Percentiles rank a stretch among this genome's conserved stretches.
Conservation (phyloP, 1,140 invertebrate genomes). For the Planococcus citri region DNA sequence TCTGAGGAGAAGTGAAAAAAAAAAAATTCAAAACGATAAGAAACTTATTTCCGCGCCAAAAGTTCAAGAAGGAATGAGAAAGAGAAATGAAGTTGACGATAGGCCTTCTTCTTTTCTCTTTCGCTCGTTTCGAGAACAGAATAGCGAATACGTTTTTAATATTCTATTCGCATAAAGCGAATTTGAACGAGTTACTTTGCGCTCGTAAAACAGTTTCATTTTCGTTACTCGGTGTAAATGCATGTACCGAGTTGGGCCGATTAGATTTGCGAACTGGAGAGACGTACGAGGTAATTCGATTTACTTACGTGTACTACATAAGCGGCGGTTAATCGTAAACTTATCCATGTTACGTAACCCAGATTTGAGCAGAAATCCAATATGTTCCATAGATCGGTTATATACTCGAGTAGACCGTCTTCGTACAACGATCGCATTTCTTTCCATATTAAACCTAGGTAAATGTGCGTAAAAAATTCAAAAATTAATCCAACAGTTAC, state of each 20-base stretch:
- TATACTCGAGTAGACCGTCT: conserved; percentile 73
- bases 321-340: conserved; percentile 59
- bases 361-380: conserved; percentile 90
- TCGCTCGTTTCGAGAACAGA: not conserved
- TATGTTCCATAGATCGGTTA: conserved; percentile 92
- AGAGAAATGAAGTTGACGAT: not conserved
- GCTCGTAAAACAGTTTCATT: too few species aligned
- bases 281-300: not conserved
- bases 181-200: too few species aligned
- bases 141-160: not conserved
- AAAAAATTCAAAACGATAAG: not conserved
- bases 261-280: not conserved
- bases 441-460: conserved; percentile 72
- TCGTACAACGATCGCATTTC: conserved; percentile 79
- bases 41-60: too few species aligned
- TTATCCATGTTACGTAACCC: conserved; percentile 85
- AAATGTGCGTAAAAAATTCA: not conserved
- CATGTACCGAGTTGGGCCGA: not conserved
- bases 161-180: not conserved
- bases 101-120: not conserved
- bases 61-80: too few species aligned
- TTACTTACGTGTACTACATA: conserved; percentile 57
- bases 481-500: too few species aligned
- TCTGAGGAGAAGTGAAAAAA: conserved; percentile 35
- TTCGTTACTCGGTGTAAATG: too few species aligned